These are phyloP conservation scores for Syngnathus acus DNA, from an alignment of 2,797 vertebrate genomes.

Conservation along the genomic window DNA sequence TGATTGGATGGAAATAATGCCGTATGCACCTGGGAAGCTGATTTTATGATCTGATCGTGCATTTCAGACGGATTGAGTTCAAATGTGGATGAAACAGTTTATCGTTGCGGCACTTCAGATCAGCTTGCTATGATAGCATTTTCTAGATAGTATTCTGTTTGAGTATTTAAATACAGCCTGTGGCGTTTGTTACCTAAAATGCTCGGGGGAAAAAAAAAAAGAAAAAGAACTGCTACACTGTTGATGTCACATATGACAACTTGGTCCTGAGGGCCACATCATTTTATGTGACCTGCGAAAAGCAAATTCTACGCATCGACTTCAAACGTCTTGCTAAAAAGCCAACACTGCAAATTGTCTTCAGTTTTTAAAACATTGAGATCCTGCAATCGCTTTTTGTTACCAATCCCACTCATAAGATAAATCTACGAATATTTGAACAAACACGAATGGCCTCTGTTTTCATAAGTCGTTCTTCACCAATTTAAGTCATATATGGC, in stretches of 20 bases:
- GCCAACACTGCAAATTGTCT: no score
- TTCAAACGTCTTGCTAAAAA: no score
- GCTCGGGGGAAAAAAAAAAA: neutral
- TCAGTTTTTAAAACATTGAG: no score
- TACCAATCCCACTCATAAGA: no score
- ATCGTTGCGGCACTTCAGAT: neutral
- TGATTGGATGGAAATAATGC: constrained; percentile 4
- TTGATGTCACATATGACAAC: neutral
- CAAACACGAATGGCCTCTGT: no score
- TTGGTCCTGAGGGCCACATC: no score
- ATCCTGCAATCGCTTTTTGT: no score
- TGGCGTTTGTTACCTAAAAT: neutral
- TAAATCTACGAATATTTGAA: no score
- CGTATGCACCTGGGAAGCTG: constrained; percentile 2
- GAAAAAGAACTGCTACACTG: neutral
- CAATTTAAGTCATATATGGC: no score
- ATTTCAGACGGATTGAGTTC: constrained; percentile 4
- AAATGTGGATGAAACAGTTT: neutral
- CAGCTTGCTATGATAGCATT: neutral
- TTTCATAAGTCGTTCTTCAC: no score
- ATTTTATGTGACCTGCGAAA: no score
- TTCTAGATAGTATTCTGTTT: neutral
- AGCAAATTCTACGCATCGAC: no score
- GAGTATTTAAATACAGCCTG: neutral
- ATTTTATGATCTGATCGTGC: constrained; percentile 1